These are phyloP conservation scores for Delia radicum DNA, from an alignment of 1,140 invertebrate species.

Conservation along the genomic window DNA sequence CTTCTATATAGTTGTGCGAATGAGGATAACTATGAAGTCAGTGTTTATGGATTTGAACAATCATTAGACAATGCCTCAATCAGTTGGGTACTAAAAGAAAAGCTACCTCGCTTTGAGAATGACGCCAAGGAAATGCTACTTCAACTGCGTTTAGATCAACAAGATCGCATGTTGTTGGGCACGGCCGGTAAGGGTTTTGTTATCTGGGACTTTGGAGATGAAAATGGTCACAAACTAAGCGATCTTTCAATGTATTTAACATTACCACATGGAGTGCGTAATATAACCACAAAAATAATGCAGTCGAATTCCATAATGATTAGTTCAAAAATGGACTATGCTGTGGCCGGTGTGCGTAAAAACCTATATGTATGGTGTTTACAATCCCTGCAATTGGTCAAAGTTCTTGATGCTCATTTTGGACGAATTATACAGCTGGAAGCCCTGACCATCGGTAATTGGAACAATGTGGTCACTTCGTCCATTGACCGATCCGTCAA, in stretches of 20 bases:
- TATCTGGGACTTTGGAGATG: slow-evolving; percentile 66
- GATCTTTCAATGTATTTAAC: slow-evolving; percentile 67
- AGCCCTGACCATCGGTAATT: slow-evolving; percentile 79
- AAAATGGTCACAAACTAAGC: slow-evolving; percentile 41
- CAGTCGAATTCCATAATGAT: slow-evolving; percentile 89
- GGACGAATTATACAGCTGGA: slow-evolving; percentile 91
- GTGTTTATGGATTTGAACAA: slow-evolving; percentile 46
- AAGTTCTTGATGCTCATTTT: slow-evolving; percentile 95
- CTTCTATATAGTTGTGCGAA: slow-evolving; percentile 65
- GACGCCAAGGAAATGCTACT: slow-evolving; percentile 75
- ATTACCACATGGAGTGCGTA: slow-evolving; percentile 86
- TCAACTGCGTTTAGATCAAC: slow-evolving; percentile 78
- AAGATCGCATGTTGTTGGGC: slow-evolving; percentile 76
- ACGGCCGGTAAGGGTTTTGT: slow-evolving; percentile 83
- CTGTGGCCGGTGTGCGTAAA: slow-evolving; percentile 94
- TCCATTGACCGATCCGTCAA: slow-evolving; percentile 97
- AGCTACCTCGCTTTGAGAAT: slow-evolving; percentile 65
- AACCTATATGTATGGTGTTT: slow-evolving; percentile 95
- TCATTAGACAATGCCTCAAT: slow-evolving; percentile 58
- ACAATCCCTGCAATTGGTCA: slow-evolving; percentile 75
- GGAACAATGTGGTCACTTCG: slow-evolving; percentile 94
- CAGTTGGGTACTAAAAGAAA: slow-evolving; percentile 64
- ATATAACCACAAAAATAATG: slow-evolving; percentile 88
- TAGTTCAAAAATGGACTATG: slow-evolving; percentile 86
- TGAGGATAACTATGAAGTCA: slow-evolving; percentile 60